These are phyloP conservation scores for Nothobranchius kuhntae DNA, from an alignment of 2,113 vertebrate genomes.

Conservation along the genomic window DNA sequence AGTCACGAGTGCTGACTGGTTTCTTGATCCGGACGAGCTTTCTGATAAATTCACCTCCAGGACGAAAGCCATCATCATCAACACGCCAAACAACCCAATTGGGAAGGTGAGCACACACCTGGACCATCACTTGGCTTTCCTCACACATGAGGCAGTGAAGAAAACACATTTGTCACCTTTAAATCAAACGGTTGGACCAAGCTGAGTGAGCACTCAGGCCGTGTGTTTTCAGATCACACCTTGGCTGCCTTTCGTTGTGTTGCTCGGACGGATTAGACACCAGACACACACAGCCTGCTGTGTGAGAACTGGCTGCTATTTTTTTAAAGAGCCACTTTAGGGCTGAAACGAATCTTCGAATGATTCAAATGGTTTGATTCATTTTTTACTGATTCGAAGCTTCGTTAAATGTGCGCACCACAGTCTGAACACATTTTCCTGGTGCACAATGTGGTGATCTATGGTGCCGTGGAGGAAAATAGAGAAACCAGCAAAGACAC, in stretches of 20 bases:
- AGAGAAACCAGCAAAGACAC: too few species aligned
- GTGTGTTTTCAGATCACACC: too few species aligned
- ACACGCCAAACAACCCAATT: slow-evolving; percentile 93
- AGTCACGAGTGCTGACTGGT: slow-evolving; percentile 87
- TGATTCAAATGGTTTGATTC: too few species aligned
- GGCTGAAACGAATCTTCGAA: too few species aligned
- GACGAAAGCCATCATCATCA: slow-evolving; percentile 96
- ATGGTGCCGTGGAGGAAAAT: too few species aligned
- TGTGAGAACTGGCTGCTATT: neutral
- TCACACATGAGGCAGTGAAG: too few species aligned
- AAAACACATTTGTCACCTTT: too few species aligned
- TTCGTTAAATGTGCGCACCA: too few species aligned
- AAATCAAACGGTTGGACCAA: neutral
- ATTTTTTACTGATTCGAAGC: too few species aligned
- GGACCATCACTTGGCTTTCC: neutral
- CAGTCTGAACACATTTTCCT: too few species aligned
- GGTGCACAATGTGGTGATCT: too few species aligned
- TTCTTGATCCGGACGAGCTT: slow-evolving; percentile 87
- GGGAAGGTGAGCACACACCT: slow-evolving; percentile 84
- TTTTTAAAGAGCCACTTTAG: neutral
- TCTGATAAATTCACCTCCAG: slow-evolving; percentile 91
- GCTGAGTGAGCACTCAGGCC: neutral
- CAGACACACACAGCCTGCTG: neutral
- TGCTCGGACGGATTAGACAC: neutral
- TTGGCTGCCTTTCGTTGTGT: too few species aligned